phyloP scores from a whole-genome alignment of 2,888 invertebrate species.

The Pseudococcus viburni region DNA sequence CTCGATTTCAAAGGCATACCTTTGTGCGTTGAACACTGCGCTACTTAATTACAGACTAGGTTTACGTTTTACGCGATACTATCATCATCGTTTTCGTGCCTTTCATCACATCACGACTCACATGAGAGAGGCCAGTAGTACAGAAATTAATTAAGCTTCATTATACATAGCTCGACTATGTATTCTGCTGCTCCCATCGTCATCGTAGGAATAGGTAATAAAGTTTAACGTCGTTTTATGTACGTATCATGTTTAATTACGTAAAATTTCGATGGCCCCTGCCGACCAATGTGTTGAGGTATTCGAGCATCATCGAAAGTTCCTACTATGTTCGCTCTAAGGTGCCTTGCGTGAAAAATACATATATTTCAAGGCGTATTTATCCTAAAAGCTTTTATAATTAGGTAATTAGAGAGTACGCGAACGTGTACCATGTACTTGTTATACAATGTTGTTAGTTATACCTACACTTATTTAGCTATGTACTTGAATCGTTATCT shows the following conservation, averaged over 20 bases:
- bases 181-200: not conserved
- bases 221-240: conserved; percentile 33
- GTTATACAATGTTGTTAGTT: not conserved
- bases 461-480: not conserved
- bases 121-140: conserved; percentile 27
- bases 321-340: not conserved
- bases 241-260: conserved; percentile 5
- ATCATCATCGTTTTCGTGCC: conserved; percentile 50
- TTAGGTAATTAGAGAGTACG: conserved; percentile 49
- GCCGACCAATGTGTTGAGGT: not conserved
- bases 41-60: conserved; percentile 41
- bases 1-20: conserved; percentile 49
- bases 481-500: conserved; percentile 2
- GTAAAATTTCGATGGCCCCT: conserved; percentile 28
- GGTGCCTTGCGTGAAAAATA: conserved; percentile 40
- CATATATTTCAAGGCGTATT: conserved; percentile 45
- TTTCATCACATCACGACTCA: conserved; percentile 57
- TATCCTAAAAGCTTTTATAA: conserved; percentile 49
- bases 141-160: conserved; percentile 49
- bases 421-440: not conserved
- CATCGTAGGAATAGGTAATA: not conserved
- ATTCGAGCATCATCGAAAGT: conserved; percentile 34
- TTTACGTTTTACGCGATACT: not conserved
- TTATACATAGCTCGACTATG: not conserved
- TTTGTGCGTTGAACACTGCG: not conserved